Conservation (phyloP, 1,140 invertebrate genomes). For the Penaeus vannamei region DNA sequence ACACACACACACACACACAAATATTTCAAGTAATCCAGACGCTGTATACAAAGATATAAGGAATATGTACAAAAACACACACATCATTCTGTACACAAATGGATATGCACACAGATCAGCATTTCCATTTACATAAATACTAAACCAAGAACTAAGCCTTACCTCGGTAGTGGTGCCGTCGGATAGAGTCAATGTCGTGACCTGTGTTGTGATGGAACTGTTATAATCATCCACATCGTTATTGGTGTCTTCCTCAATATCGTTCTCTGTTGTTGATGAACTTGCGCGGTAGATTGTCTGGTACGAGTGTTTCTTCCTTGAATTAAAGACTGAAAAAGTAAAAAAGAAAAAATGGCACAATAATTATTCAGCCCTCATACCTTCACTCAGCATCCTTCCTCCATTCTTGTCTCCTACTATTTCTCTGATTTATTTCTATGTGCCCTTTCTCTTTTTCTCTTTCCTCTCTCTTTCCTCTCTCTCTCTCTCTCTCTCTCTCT, state of each 20-base stretch:
- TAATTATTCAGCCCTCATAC: not conserved
- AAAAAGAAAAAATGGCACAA: not conserved
- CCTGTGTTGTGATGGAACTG: conserved; percentile 43
- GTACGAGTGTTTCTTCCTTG: conserved; percentile 51
- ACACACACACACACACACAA: not conserved
- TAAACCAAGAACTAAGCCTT: not conserved
- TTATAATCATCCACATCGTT: conserved; percentile 29
- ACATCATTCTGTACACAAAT: too few species aligned
- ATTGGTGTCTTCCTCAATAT: not conserved
- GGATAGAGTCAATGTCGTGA: conserved; percentile 45
- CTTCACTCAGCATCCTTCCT: too few species aligned
- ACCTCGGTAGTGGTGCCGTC: conserved; percentile 48
- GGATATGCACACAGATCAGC: too few species aligned
- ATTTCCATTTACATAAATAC: too few species aligned
- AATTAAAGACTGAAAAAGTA: conserved; percentile 52
- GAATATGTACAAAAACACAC: too few species aligned
- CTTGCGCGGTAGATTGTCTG: conserved; percentile 40
- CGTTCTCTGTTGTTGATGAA: not conserved
- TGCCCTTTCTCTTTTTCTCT: too few species aligned
- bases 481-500: too few species aligned
- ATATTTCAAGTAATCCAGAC: not conserved
- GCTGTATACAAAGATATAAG: not conserved
- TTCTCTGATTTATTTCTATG: too few species aligned
- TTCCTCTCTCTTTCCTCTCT: too few species aligned
- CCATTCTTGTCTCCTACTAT: too few species aligned